Conservation (phyloP, 2,797 vertebrate species). For the Myiotriccus ornatus region DNA sequence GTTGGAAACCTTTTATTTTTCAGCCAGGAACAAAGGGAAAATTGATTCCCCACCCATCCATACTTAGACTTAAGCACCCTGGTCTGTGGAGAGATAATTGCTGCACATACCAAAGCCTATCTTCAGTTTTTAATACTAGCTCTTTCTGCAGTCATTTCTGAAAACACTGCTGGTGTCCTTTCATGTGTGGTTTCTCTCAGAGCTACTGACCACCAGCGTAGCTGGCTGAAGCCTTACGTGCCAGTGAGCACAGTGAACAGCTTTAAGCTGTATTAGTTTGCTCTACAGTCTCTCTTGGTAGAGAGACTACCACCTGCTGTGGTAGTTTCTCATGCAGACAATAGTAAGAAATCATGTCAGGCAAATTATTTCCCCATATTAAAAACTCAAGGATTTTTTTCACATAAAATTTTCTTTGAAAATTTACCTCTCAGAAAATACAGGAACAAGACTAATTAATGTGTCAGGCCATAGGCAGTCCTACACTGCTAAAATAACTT, state of each 20-base stretch:
- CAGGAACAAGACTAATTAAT: neutral
- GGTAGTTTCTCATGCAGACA: neutral
- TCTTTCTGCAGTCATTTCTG: neutral
- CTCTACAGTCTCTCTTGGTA: neutral
- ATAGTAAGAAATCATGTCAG: neutral
- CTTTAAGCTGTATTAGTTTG: neutral
- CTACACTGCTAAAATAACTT: neutral
- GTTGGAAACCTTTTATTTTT: neutral
- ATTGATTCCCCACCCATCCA: neutral
- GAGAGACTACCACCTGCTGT: neutral
- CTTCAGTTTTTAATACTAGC: neutral
- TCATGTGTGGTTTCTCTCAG: neutral
- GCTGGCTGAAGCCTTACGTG: neutral
- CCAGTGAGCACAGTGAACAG: neutral
- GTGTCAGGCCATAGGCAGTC: neutral
- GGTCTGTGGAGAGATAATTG: fast-evolving
- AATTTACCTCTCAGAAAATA: neutral
- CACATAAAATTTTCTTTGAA: neutral
- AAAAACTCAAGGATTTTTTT: neutral
- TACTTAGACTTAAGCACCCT: neutral
- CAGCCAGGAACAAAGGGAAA: neutral
- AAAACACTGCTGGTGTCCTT: neutral
- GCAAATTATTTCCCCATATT: neutral
- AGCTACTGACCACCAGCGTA: fast-evolving
- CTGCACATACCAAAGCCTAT: neutral